phyloP scores from a whole-genome alignment of 2,797 vertebrate species.

The Lutjanus campechanus region DNA sequence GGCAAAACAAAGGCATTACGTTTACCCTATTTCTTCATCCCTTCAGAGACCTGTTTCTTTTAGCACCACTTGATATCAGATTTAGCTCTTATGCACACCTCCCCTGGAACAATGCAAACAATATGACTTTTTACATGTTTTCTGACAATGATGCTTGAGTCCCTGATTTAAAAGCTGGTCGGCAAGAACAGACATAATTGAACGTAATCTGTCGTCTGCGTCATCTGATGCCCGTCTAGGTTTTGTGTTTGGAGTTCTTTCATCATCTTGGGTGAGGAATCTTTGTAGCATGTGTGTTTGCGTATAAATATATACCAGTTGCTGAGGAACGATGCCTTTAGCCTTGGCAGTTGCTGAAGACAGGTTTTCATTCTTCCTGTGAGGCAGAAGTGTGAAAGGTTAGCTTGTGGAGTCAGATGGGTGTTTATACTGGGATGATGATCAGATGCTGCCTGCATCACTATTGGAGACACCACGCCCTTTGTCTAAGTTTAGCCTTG shows the following conservation, averaged over 20 bases:
- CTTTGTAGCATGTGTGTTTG: constrained; percentile 80
- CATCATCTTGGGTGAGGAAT: constrained; percentile 73
- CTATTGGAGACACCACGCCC: constrained; percentile 72
- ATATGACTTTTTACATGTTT: constrained; percentile 51
- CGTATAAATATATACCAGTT: constrained; percentile 82
- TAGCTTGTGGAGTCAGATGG: constrained; percentile 73
- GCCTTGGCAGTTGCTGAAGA: constrained; percentile 75
- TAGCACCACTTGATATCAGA: constrained; percentile 39
- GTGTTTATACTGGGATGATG: constrained; percentile 77
- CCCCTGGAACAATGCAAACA: constrained; percentile 42
- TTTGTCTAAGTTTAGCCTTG: constrained; percentile 79
- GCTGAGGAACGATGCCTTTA: constrained; percentile 72
- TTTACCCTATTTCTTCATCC: constrained; percentile 20
- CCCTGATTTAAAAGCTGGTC: constrained; percentile 68
- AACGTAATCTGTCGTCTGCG: constrained; percentile 67
- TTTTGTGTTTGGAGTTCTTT: constrained; percentile 76
- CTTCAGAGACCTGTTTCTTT: constrained; percentile 19
- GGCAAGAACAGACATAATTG: constrained; percentile 72
- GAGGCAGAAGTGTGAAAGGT: constrained; percentile 78
- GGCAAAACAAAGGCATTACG: constrained; percentile 16
- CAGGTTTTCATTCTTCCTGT: constrained; percentile 79
- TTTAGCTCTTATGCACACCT: constrained; percentile 26
- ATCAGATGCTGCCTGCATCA: constrained; percentile 77
- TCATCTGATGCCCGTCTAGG: constrained; percentile 74
- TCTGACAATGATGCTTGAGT: constrained; percentile 51